A percentile compares a stretch with the other conserved stretches of the same genome.
Evolutionary conservation across 2,113 vertebrate species (phyloP).

Genomic region (Plectropomus leopardus): DNA sequence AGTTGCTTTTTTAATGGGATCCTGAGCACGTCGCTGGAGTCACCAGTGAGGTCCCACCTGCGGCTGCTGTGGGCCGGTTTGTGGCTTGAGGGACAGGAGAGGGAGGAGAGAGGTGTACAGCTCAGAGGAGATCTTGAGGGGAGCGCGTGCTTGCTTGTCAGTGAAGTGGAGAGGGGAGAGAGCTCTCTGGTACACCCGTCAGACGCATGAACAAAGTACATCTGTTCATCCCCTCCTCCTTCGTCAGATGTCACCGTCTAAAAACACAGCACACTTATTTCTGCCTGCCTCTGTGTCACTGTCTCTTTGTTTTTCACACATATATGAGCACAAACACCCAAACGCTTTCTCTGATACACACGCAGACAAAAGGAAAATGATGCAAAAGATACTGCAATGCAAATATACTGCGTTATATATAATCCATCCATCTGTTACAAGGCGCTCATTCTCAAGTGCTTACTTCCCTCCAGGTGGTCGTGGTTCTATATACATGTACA

Average conservation of each 20-base stretch:
- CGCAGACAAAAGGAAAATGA: not conserved
- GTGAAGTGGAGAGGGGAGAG: slow-evolving; percentile 46
- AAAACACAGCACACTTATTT: slow-evolving; percentile 44
- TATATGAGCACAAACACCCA: not conserved
- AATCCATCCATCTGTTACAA: too few species aligned
- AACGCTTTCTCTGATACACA: not conserved
- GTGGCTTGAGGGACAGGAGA: slow-evolving; percentile 35
- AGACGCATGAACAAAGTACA: slow-evolving; percentile 72
- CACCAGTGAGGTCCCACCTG: slow-evolving; percentile 61
- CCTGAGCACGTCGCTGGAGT: slow-evolving; percentile 46
- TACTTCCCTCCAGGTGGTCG: too few species aligned
- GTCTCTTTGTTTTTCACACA: slow-evolving; percentile 36
- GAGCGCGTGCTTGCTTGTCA: slow-evolving; percentile 37
- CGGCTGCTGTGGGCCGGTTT: slow-evolving; percentile 19
- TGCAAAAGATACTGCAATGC: slow-evolving; percentile 5
- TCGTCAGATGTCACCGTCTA: slow-evolving; percentile 52
- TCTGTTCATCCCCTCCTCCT: slow-evolving; percentile 70
- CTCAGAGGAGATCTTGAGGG: slow-evolving; percentile 45
- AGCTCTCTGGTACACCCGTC: slow-evolving; percentile 73
- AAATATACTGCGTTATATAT: not conserved
- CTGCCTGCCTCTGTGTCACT: slow-evolving; percentile 31
- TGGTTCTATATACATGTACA: not conserved
- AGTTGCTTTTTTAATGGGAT: slow-evolving; percentile 65
- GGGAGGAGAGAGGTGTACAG: slow-evolving; percentile 26
- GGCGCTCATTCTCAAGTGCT: too few species aligned